Evolutionary conservation across 2,113 vertebrate species (phyloP), one percentile per base, ranked within the genome.

Genomic region (Zingel zingel): DNA sequence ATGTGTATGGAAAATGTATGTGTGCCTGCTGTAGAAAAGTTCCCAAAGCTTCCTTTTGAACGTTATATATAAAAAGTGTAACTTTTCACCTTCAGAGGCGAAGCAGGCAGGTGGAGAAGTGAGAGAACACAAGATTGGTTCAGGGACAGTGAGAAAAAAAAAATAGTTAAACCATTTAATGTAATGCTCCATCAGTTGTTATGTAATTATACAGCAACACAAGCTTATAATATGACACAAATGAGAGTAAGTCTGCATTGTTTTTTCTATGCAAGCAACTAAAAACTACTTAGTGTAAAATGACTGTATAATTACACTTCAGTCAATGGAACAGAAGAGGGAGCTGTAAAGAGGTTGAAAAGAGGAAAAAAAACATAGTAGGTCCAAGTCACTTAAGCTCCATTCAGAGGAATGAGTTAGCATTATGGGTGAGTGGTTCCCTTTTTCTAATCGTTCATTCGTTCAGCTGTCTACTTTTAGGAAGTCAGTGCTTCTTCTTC

Each of bases 361-460:
- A 61, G 7, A 84, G 25, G 73, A 78, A 83, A 56, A 50, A 74
- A 74, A 66, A 88, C 47, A 67, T 27, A 72, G 65, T 83, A 88
- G 90, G 90, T 86, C 84, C 82, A 82, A 80, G 84, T 81, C 82
- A 85, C 87, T 66, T 75, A 3, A 76, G 64, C 64, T 84, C 61
- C 65, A 76, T 30, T 61, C 13, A 61, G 72, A 70, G 81, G 72
- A 86, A 82, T 64, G 65, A 84, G 77, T 14, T 53, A 12, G 6
- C 12, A 1, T 59, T 68, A 21, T 47, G 27, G 3, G 18, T 53
- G 33, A 80, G 57, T 11, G 43, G 70, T 62, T 75, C 18, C 30
- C 47, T 23, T 77, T 67, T 70, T 75, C 25, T 33, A 39, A 6
- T 33, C 33, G 33, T 78, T 43, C 72, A 78, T 73, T 73, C 87